These are phyloP conservation scores for Hirtodrosophila cameraria DNA, from an alignment of 2,888 invertebrate species.

Conservation along the genomic window DNA sequence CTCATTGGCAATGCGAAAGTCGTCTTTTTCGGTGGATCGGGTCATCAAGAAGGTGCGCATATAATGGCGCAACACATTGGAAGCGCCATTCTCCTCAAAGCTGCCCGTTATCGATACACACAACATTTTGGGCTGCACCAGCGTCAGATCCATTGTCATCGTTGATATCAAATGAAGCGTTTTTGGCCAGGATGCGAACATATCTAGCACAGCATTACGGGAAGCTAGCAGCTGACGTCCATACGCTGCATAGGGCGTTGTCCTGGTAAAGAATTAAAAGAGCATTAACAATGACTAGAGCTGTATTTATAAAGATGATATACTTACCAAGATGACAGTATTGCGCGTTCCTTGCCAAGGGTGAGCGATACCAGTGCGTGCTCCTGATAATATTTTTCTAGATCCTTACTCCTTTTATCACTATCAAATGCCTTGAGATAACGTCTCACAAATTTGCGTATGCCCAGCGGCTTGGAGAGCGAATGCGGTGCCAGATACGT, in stretches of 20 bases:
- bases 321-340: slow-evolving; percentile 22
- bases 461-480: background rate
- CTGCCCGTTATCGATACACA: slow-evolving; percentile 34
- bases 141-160: slow-evolving; percentile 39
- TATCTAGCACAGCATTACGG: slow-evolving; percentile 11
- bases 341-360: slow-evolving; percentile 9
- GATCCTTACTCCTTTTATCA: background rate
- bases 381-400: slow-evolving; percentile 30
- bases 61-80: slow-evolving; percentile 16
- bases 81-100: slow-evolving; percentile 19
- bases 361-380: slow-evolving; percentile 23
- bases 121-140: slow-evolving; percentile 14
- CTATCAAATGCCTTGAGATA: slow-evolving; percentile 45
- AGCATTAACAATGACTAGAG: background rate
- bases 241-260: slow-evolving; percentile 14
- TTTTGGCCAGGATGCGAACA: slow-evolving; percentile 38
- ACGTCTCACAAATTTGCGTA: slow-evolving; percentile 27
- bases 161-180: slow-evolving; percentile 35
- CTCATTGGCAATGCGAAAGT: slow-evolving; percentile 48
- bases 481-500: slow-evolving; percentile 20
- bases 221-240: slow-evolving; percentile 10
- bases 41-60: slow-evolving; percentile 39
- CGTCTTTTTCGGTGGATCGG: slow-evolving; percentile 1
- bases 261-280: slow-evolving; percentile 8
- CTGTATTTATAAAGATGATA: background rate